Base-by-base conservation (phyloP, 92 coral and sea anemone species). In the Palythoa caribaeorum region DNA sequence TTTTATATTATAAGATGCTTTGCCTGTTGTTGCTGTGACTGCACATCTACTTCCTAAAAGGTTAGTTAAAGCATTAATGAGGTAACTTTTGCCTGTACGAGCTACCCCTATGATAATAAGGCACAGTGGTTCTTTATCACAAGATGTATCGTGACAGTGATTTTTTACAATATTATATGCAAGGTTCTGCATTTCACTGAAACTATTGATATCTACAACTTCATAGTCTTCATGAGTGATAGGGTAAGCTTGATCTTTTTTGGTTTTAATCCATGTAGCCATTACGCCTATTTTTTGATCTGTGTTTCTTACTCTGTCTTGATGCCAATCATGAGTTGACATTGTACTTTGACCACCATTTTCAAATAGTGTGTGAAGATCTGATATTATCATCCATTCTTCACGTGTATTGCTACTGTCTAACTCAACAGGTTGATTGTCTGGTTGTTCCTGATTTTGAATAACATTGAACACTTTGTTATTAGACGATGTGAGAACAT, bases 181-280 rank as follows among this genome's bases (percentile, higher is more conserved):
- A 74, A 73, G 77, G 83, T 83, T 35, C 78, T 89, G 88, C 91
- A 89, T 89, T 83, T 77, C 87, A 50, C 88, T 36, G 71, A 89
- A 89, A 83, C 75, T 89, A 63, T 71, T 89, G 53, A 89, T 83
- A 79, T 88, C 88, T 60, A 83, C 79, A 73, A 88, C 74, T 63
- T 88, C 79, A 81, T 54, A 83, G 44, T 79, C 71, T 71, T 81
- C 81, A 54, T 68, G 55, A 15, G 74, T 52, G 52, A 40, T 73
- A 54, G 65, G 39, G 83, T 55, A 37, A 55, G 17, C 71, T 80
- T 88, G 88, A 48, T 88, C 83, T 40, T 88, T 88, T 36, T 70
- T 88, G 20, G 62, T 88, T 73, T 81, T 51, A 71, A 88, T 88
- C 91, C 85, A 79, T 79, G 85, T 79, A 39, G 85, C 35, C 85